These are phyloP conservation scores for Caenorhabditis briggsae DNA, from an alignment of 1,140 invertebrate species.

Conservation along the genomic window DNA sequence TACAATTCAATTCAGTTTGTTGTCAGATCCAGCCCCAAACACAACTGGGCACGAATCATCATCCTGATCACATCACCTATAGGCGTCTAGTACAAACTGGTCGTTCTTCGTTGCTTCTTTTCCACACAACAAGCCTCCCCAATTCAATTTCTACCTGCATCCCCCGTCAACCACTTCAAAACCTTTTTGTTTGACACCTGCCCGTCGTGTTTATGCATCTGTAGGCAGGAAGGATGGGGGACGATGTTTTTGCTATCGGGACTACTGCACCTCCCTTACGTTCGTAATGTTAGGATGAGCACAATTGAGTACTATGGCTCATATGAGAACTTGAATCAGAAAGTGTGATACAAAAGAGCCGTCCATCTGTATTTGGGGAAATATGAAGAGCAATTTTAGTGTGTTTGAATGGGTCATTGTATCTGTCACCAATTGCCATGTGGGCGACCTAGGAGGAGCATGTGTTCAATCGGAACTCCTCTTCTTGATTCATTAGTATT, in stretches of 20 bases:
- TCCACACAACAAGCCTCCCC: not conserved
- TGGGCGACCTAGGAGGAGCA: too few relatives aligned
- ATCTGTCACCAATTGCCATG: too few relatives aligned
- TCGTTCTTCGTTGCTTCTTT: not conserved
- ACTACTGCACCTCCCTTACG: slow-evolving; percentile 11
- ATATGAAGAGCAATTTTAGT: not conserved
- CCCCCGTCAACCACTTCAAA: slow-evolving; percentile 48
- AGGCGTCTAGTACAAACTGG: slow-evolving; percentile 25
- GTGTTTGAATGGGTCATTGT: too few relatives aligned
- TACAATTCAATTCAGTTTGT: slow-evolving; percentile 39
- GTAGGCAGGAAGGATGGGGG: not conserved
- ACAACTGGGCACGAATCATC: slow-evolving; percentile 8
- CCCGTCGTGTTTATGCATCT: slow-evolving; percentile 43
- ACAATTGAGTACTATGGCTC: not conserved
- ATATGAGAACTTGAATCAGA: too few relatives aligned
- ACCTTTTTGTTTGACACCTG: slow-evolving; percentile 50
- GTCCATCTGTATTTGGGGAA: not conserved
- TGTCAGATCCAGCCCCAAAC: not conserved
- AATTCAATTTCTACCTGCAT: slow-evolving; percentile 55
- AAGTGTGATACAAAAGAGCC: not conserved
- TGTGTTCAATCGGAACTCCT: too few relatives aligned
- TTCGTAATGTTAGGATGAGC: slow-evolving; percentile 22
- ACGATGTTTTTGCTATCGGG: slow-evolving; percentile 29
- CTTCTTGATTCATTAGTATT: too few relatives aligned
- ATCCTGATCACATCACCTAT: slow-evolving; percentile 55